Evolutionary conservation across 2,113 vertebrate genomes (phyloP).

Genomic region (Sebastes fasciatus): DNA sequence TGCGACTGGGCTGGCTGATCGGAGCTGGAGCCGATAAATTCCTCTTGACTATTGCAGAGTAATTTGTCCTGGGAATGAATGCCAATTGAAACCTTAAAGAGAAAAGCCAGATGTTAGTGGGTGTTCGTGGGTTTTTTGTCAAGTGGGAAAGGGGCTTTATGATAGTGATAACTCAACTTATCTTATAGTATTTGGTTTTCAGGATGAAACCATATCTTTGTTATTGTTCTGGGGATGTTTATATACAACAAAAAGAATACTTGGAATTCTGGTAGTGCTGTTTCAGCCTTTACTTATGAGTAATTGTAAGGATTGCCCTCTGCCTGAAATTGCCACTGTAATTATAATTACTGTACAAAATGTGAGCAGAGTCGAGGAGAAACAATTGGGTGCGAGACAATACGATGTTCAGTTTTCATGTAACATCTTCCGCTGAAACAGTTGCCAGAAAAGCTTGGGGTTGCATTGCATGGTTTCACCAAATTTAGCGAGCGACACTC

Average conservation of each 20-base stretch:
- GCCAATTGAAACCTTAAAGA: too few species aligned
- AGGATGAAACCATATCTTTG: neutral
- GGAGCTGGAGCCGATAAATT: too few species aligned
- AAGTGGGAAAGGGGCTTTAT: too few species aligned
- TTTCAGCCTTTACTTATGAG: constrained; percentile 30
- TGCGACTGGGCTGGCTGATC: too few species aligned
- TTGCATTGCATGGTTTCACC: constrained; percentile 39
- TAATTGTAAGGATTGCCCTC: constrained; percentile 45
- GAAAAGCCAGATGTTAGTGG: too few species aligned
- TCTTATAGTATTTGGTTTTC: constrained; percentile 34
- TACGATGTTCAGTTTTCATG: constrained; percentile 35
- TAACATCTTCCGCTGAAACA: constrained; percentile 22
- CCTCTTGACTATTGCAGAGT: too few species aligned
- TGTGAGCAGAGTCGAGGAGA: constrained; percentile 8
- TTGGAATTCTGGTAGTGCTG: constrained; percentile 1
- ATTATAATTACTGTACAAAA: constrained; percentile 37
- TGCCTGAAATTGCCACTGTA: constrained; percentile 32
- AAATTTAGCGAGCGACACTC: constrained; percentile 38
- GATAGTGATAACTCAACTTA: neutral
- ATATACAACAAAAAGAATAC: neutral
- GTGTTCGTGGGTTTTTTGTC: too few species aligned
- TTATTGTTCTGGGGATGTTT: constrained; percentile 12
- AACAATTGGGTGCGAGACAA: constrained; percentile 23
- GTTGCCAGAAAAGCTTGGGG: constrained; percentile 33
- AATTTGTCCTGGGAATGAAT: too few species aligned